Conservation (phyloP, 2,888 invertebrate species). For the Trichacis sp. region DNA sequence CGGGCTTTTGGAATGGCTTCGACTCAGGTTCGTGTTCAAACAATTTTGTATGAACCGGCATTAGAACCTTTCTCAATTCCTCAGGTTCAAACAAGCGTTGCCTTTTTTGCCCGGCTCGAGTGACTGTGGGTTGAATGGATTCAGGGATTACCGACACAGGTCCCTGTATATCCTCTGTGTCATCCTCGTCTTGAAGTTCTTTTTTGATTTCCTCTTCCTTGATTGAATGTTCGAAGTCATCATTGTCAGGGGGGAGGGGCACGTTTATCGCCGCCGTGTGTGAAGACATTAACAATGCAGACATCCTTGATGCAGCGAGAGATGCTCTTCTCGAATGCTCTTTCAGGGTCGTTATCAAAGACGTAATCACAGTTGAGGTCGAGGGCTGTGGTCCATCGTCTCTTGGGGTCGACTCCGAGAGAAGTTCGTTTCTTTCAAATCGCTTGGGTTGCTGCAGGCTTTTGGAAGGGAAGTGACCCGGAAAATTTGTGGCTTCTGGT, state of each 20-base stretch:
- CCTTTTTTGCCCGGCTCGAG: constrained; percentile 74
- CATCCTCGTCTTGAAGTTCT: constrained; percentile 77
- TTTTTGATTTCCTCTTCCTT: constrained; percentile 74
- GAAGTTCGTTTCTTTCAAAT: constrained; percentile 54
- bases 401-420: constrained; percentile 61
- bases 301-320: constrained; percentile 68
- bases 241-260: constrained; percentile 77
- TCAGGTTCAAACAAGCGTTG: constrained; percentile 90
- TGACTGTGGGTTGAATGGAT: constrained; percentile 70
- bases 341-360: constrained; percentile 71
- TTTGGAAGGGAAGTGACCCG: constrained; percentile 74
- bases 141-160: constrained; percentile 73
- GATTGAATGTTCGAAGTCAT: constrained; percentile 75
- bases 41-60: constrained; percentile 95
- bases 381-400: constrained; percentile 66
- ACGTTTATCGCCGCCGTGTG: constrained; percentile 81
- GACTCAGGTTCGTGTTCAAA: constrained; percentile 96
- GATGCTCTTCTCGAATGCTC: constrained; percentile 72
- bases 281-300: constrained; percentile 77
- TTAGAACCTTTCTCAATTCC: constrained; percentile 88
- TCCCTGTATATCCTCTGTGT: constrained; percentile 68
- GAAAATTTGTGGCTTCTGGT: constrained; percentile 60
- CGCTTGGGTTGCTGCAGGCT: constrained; percentile 64
- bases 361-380: constrained; percentile 65
- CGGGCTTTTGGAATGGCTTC: constrained; percentile 95